Conservation (phyloP, 2,888 invertebrate genomes). For the Anorthoa munda region DNA sequence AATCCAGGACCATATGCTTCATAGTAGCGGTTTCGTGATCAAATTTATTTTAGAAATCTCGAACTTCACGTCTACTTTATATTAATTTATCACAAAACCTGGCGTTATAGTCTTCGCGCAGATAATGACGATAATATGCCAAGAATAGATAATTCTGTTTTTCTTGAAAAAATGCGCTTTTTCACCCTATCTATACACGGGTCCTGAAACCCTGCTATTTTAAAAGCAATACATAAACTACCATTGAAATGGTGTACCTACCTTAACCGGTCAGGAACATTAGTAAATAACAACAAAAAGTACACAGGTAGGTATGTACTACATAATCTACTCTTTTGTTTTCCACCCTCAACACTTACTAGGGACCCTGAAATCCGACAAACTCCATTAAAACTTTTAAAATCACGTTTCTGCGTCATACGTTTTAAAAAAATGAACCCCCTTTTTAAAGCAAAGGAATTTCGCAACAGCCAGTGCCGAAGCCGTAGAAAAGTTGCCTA, state of each 20-base stretch:
- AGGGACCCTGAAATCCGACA: constrained; percentile 2
- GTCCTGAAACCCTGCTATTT: background rate
- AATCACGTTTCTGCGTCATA: constrained; percentile 33
- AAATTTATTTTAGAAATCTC: no score
- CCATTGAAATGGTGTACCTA: no score
- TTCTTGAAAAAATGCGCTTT: background rate
- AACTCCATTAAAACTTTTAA: constrained; percentile 35
- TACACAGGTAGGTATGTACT: background rate
- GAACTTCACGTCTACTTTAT: no score
- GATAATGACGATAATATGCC: no score
- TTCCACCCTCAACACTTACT: constrained; percentile 37
- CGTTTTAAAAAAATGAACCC: background rate
- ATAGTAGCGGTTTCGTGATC: no score
- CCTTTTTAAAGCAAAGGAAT: background rate
- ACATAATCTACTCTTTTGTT: background rate
- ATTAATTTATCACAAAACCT: no score
- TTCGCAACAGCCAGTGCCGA: constrained; percentile 3
- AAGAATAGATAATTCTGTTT: no score
- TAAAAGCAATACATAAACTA: background rate
- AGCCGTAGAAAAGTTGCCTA: constrained; percentile 32
- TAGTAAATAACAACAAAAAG: background rate
- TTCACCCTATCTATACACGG: background rate
- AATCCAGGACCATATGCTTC: no score
- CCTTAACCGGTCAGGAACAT: no score
- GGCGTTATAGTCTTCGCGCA: no score